Evolutionary conservation across 2,888 invertebrate species (phyloP).

Genomic region (Deilephila elpenor): DNA sequence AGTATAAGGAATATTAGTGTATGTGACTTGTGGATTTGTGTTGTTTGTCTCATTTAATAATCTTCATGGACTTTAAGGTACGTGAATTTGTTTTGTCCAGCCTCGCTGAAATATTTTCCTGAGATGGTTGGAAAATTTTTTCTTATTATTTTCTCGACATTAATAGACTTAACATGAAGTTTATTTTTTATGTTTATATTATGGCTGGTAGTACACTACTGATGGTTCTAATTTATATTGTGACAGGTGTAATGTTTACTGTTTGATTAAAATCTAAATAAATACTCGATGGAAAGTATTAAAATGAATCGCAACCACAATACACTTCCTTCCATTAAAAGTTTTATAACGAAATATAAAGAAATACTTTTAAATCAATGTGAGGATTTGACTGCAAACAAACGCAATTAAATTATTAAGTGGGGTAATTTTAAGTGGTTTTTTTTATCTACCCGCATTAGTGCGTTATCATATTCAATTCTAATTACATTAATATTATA

Average conservation of each 20-base stretch:
- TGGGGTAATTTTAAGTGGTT: neutral
- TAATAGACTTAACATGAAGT: neutral
- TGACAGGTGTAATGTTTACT: neutral
- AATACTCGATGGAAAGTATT: neutral
- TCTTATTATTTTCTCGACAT: neutral
- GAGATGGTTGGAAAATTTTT: conserved; percentile 11
- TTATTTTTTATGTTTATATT: neutral
- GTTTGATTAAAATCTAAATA: neutral
- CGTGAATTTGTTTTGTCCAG: conserved; percentile 26
- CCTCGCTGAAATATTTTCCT: conserved; percentile 30
- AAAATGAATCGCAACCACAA: neutral
- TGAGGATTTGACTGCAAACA: too few species aligned
- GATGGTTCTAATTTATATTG: neutral
- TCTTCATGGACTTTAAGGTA: conserved; percentile 52
- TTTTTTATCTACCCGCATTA: neutral
- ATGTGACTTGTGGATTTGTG: conserved; percentile 55
- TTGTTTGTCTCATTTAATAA: conserved; percentile 44
- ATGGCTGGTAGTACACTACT: neutral
- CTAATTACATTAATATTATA: too few species aligned
- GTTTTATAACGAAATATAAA: neutral
- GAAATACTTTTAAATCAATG: neutral
- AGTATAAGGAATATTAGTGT: conserved; percentile 33
- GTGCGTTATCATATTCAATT: too few species aligned
- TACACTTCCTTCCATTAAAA: neutral
- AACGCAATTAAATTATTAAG: neutral